Conservation (phyloP, 1,140 invertebrate species). For the Aleiodes sp. region DNA sequence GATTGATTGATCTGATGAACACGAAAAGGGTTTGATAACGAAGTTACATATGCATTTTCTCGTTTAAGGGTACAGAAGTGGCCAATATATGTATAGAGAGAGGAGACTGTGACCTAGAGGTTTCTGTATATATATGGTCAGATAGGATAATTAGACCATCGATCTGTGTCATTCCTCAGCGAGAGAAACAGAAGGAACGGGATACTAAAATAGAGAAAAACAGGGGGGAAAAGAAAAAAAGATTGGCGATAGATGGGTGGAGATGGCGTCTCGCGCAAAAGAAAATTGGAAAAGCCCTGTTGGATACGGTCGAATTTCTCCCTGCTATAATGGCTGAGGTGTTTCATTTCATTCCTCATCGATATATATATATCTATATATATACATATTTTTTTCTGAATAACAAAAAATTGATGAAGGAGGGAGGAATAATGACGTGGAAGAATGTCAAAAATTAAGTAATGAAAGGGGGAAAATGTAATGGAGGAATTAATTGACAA, state of each 20-base stretch:
- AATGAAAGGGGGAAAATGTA: no score
- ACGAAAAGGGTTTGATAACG: slow-evolving; percentile 25
- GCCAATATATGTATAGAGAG: neutral
- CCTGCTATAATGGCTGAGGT: neutral
- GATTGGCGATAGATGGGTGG: neutral
- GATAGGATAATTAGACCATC: slow-evolving; percentile 27
- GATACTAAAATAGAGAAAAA: neutral
- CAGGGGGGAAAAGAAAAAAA: neutral
- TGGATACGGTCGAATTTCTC: no score
- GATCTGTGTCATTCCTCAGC: slow-evolving; percentile 20
- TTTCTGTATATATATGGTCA: neutral
- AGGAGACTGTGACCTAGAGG: no score
- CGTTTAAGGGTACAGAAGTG: neutral
- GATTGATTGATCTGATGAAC: neutral
- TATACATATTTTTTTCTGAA: no score
- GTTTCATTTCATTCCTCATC: neutral
- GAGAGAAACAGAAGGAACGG: neutral
- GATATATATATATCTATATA: neutral
- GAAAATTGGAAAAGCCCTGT: slow-evolving; percentile 22
- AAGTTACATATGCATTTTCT: slow-evolving; percentile 21
- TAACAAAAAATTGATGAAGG: no score
- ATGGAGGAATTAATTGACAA: no score
- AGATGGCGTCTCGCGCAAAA: neutral
- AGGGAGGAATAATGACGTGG: no score
- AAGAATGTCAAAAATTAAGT: no score